Evolutionary conservation across 2,888 invertebrate species (phyloP).

Genomic region (Macrosoma leucophasiata): DNA sequence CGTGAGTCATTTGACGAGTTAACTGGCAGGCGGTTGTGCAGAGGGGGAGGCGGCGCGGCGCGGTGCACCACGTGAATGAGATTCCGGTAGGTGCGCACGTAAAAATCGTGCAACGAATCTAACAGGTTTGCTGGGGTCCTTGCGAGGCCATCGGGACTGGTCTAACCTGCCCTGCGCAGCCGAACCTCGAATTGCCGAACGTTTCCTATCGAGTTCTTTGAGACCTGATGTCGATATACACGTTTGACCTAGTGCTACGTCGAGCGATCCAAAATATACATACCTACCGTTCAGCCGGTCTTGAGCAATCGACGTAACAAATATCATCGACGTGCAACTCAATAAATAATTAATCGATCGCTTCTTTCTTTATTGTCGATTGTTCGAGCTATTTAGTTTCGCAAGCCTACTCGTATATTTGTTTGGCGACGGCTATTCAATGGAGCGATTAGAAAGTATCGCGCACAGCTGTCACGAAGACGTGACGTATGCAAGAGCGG

Average conservation of each 20-base stretch:
- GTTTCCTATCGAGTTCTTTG: constrained; percentile 64
- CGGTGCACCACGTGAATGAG: constrained; percentile 70
- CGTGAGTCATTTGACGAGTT: constrained; percentile 74
- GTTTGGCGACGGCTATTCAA: constrained; percentile 56
- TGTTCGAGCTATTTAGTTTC: constrained; percentile 59
- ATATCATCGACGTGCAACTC: constrained; percentile 40
- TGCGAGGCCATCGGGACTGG: constrained; percentile 75
- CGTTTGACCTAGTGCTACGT: too few species aligned
- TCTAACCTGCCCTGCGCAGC: constrained; percentile 73
- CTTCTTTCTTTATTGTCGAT: constrained; percentile 52
- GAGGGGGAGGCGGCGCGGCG: constrained; percentile 50
- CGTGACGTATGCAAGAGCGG: constrained; percentile 68
- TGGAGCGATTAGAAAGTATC: constrained; percentile 69
- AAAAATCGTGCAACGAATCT: constrained; percentile 76
- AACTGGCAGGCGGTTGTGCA: constrained; percentile 54
- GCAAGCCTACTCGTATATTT: constrained; percentile 57
- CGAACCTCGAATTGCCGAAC: constrained; percentile 70
- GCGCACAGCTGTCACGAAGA: constrained; percentile 67
- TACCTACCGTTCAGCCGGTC: too few species aligned
- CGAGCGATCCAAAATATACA: too few species aligned
- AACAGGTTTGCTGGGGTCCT: constrained; percentile 75
- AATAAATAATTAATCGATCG: constrained; percentile 60
- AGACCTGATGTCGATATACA: constrained; percentile 38
- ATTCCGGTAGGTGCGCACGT: constrained; percentile 75
- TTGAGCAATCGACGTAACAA: constrained; percentile 40